Evolutionary conservation across 2,797 vertebrate genomes (phyloP), one percentile per base, ranked within the genome.

Genomic region (Karalla daura): DNA sequence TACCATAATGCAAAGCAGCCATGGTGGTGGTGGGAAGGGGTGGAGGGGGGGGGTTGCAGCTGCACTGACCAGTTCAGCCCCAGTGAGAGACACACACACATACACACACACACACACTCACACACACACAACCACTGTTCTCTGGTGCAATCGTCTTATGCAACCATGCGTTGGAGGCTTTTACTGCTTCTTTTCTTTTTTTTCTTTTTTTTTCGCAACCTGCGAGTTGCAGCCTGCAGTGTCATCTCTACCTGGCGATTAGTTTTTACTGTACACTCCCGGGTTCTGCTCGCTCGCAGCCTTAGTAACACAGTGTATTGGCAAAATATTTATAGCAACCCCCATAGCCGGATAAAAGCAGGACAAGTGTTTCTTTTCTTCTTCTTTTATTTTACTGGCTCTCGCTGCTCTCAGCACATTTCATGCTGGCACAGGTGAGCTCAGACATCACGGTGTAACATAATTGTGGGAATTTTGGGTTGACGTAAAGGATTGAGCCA

Each of bases 1-100:
- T 82, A 81, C 64, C 52, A 17, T 90, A 90, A 91, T 88, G 63
- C 27, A 50, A 89, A 89, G 81, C 90, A 91, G 88, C 64, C 76
- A 55, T 64, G 51, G 28, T 30, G 28, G 28, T 30, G 28, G 5
- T 3, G 49, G 41, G 52, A 8, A 53, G 50, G 40, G 28, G 45
- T 20, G 36, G 2, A 5, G 25, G 12, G 21, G 20, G 20, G 5
- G 2, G 3, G 4, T 18, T 64, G 70, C 85, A 90, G 84, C 79
- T 86, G 81, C 70, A 58, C 52, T 52, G 63, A 77, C 66, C 69
- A 30, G 37, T 60, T 11, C 44, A 60, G 27, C 21, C 7, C 24
- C 51, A 21, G 30, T 8, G n/a, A 28, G 46, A 65, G 47, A 68
- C 63, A 43, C n/a, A 17, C 24, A 54, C 40, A 51, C 32, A 54